These are phyloP conservation scores for Poecilia latipinna DNA, from an alignment of 2,113 vertebrate species.

Conservation along the genomic window DNA sequence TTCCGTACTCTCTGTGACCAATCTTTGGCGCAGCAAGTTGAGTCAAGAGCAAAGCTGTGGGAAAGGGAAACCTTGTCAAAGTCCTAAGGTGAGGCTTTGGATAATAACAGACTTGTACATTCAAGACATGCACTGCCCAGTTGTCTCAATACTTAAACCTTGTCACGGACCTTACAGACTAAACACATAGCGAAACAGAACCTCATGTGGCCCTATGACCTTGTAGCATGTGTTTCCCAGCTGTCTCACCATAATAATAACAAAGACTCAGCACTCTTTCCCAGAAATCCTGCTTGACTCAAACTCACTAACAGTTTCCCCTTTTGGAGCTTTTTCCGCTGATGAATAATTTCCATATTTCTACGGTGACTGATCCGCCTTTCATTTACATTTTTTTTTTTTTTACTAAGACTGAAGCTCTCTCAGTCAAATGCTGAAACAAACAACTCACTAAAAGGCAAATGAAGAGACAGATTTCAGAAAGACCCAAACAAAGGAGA, in stretches of 20 bases:
- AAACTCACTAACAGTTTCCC: constrained; percentile 11
- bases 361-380: constrained; percentile 4
- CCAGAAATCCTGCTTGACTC: constrained; percentile 20
- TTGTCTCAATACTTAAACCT: constrained; percentile 12
- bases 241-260: constrained; percentile 44
- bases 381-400: constrained; percentile 15
- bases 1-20: not conserved
- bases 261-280: constrained; percentile 28
- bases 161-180: constrained; percentile 47
- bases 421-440: constrained; percentile 32
- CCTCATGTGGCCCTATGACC: constrained; percentile 37
- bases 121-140: constrained; percentile 12
- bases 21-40: not conserved
- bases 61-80: constrained; percentile 17
- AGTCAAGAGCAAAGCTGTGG: constrained; percentile 18
- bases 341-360: not conserved
- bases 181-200: constrained; percentile 39
- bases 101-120: constrained; percentile 45
- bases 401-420: constrained; percentile 13
- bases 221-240: constrained; percentile 38
- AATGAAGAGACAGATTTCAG: not conserved
- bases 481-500: constrained; percentile 4
- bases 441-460: constrained; percentile 37
- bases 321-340: not conserved
- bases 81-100: constrained; percentile 3